Evolutionary conservation across 64 coral and sea anemone species (phyloP).

Genomic region (Porites australiensis): DNA sequence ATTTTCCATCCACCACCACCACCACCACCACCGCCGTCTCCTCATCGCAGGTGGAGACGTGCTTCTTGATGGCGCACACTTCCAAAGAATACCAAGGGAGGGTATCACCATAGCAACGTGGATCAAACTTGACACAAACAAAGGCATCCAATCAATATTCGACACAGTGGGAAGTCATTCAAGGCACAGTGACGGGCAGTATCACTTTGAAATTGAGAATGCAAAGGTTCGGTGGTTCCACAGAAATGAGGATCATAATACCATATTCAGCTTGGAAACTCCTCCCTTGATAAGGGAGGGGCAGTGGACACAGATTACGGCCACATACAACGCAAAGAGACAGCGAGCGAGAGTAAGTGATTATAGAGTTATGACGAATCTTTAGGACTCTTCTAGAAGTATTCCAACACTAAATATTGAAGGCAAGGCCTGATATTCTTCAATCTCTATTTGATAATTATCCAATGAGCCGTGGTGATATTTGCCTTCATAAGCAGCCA

Average conservation of each 20-base stretch:
- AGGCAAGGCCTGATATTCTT: too few species aligned
- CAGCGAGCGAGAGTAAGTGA: slow-evolving; percentile 79
- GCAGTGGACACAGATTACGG: slow-evolving; percentile 76
- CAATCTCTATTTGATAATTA: too few species aligned
- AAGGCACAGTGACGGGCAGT: slow-evolving; percentile 88
- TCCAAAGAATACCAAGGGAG: slow-evolving; percentile 71
- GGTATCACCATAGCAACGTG: slow-evolving; percentile 96
- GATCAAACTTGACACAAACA: slow-evolving; percentile 92
- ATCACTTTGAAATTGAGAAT: slow-evolving; percentile 91
- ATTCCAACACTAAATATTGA: too few species aligned
- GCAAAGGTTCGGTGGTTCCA: slow-evolving; percentile 93
- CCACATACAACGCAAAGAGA: slow-evolving; percentile 72
- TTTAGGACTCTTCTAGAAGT: too few species aligned
- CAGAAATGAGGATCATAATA: slow-evolving; percentile 75
- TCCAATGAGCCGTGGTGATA: too few species aligned
- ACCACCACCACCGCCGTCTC: background rate
- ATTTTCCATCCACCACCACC: too few species aligned
- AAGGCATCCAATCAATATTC: slow-evolving; percentile 97
- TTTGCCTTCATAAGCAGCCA: too few species aligned
- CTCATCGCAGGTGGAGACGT: slow-evolving; percentile 89
- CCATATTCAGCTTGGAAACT: slow-evolving; percentile 75
- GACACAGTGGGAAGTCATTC: slow-evolving; percentile 99
- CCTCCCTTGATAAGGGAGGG: slow-evolving; percentile 58
- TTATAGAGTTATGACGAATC: too few species aligned
- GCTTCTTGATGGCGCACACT: slow-evolving; percentile 86